These are phyloP conservation scores for Bombus confusus DNA, from an alignment of 1,140 invertebrate species.

Conservation along the genomic window DNA sequence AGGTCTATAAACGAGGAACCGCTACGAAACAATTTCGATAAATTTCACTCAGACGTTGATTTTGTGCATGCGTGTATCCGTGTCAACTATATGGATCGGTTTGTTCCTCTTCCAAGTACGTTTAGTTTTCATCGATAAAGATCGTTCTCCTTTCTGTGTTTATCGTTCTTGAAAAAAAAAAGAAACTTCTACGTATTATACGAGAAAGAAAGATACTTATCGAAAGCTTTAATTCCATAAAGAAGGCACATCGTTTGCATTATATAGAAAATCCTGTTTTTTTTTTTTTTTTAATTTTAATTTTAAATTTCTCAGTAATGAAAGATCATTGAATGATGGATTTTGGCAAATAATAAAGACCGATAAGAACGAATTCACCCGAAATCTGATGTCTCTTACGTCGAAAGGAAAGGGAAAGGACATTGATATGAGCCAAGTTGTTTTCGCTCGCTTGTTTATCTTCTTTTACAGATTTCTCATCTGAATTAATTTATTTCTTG, in stretches of 20 bases:
- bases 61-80: no score
- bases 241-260: neutral
- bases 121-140: neutral
- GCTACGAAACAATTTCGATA: conserved; percentile 6
- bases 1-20: conserved; percentile 18
- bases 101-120: neutral
- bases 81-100: no score
- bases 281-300: no score
- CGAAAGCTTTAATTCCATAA: neutral
- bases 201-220: neutral
- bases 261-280: neutral
- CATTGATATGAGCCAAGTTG: conserved; percentile 21
- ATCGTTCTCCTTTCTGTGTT: neutral
- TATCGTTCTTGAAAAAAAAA: neutral
- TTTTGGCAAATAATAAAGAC: neutral
- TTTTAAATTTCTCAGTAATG: neutral
- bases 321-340: neutral
- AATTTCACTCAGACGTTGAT: neutral
- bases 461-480: conserved; percentile 54
- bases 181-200: neutral
- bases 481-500: conserved; percentile 80
- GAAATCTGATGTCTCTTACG: neutral
- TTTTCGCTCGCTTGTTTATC: conserved; percentile 55
- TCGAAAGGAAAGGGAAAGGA: conserved; percentile 6
- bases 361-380: neutral